Evolutionary conservation across 2,113 vertebrate species (phyloP), one percentile per base, ranked within the genome.

Genomic region (Tursiops truncatus): DNA sequence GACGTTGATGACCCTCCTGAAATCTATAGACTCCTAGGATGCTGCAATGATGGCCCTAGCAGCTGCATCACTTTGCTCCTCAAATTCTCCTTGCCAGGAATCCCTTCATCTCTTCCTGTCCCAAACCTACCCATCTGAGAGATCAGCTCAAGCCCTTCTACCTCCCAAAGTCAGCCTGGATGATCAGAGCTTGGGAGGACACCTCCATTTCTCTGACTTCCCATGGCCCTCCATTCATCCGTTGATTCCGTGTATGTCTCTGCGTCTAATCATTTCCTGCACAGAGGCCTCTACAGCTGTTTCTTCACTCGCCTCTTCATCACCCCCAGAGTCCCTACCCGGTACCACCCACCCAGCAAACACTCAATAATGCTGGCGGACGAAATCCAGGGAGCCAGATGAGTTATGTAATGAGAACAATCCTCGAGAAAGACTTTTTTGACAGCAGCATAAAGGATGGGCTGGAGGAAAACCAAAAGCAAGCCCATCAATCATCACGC

Each of bases 361-460:
- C 82, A 56, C 63, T 93, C 79, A 18, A 6, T 68, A 15, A 33
- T 26, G 17, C 58, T 67, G 4, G 28, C 62, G 26, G 56, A 89
- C 67, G 41, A 44, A 38, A 60, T 63, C 0, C 0, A 56, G 33
- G 90, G 50, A 85, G 70, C 47, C 74, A 41, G 73, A 79, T 53
- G 47, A 68, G 77, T 93, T 83, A 74, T 6, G 9, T 92, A 89
- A 96, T 33, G 26, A 86, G 90, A 86, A 73, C 92, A 77, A 86
- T 68, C 92, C 84, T 58, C 5, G 68, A 85, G 89, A 91, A 79
- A 97, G 86, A 91, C 70, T 94, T 95, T 92, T 56, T 74, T 97
- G 94, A 96, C 94, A 89, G 92, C 58, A 70, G 84, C 70, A 94
- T 82, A 92, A 95, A 96, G 92, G 90, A 87, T n/a, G 62, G 87